Base-by-base conservation (phyloP, 2,113 vertebrate genomes). In the Motacilla alba region DNA sequence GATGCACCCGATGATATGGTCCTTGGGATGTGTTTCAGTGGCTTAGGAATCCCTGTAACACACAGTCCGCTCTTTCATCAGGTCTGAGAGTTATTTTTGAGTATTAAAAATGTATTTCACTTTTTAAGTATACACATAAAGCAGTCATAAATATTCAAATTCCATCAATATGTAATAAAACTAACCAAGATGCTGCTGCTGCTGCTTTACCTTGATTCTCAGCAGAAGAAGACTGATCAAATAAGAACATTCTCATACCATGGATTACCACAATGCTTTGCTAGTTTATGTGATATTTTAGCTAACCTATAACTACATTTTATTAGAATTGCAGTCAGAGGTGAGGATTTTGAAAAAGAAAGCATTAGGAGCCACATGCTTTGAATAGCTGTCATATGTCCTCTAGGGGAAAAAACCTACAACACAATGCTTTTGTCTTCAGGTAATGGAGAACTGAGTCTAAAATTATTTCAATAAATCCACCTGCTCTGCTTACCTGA, bases 1-100 rank as follows among this genome's bases (percentile, higher is more conserved):
- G 99, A 99, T 2, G 99, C 99, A 0, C 99, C 99, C 0, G 99
- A 99, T 64, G 99, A 99, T 94, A 99, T 99, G 99, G 99, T 99
- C 83, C 98, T 99, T 95, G 99, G 99, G 27, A 99, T 99, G 99
- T 99, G 99, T 94, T 98, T 99, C 96, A 99, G 98, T 49, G 98
- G 99, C n/a, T 96, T 99, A n/a, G 98, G 98, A 35, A 95, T 99
- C 58, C 98, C 99, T 2, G 97, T 99, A 95, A 99, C 98, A 12
- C 99, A 99, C 94, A 99, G 99, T 72, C 98, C 99, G 2, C 99
- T 99, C 62, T 99, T 99, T 95, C 99, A 99, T 95, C 99, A 99
- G 99, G 98, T 98, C 97, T 97, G 97, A 86, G 22, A 24, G 13
- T 28, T 79, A 11, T 20, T 86, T 91, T 49, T 53, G 27, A 22